phyloP scores from a whole-genome alignment of 2,113 vertebrate genomes.

The Megalops atlanticus region DNA sequence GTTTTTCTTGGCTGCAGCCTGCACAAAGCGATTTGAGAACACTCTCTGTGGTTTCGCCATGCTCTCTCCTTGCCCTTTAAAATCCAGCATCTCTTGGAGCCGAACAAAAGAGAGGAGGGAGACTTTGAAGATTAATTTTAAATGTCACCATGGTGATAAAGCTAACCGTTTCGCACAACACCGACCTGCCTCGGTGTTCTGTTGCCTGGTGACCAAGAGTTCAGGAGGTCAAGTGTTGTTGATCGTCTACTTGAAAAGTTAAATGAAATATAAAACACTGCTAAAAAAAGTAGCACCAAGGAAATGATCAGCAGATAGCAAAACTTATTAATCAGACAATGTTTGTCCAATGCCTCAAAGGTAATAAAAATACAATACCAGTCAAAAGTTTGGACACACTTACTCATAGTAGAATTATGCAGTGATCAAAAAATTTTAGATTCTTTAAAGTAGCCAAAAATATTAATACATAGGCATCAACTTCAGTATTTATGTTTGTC shows the following conservation, averaged over 20 bases:
- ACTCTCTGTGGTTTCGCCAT: conserved; percentile 11
- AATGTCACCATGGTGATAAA: conserved; percentile 21
- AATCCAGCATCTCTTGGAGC: conserved; percentile 24
- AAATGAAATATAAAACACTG: too few species aligned
- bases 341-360: too few species aligned
- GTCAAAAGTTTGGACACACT: too few species aligned
- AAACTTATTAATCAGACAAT: too few species aligned
- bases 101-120: conserved; percentile 41
- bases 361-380: too few species aligned
- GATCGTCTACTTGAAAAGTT: neutral
- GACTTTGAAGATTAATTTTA: conserved; percentile 48
- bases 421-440: too few species aligned
- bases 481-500: too few species aligned
- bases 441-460: too few species aligned
- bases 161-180: neutral
- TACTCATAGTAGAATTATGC: too few species aligned
- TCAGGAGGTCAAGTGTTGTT: conserved; percentile 31
- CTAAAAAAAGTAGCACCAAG: too few species aligned
- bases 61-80: conserved; percentile 28
- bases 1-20: neutral
- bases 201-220: conserved; percentile 35
- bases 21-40: neutral
- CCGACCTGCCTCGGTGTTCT: neutral
- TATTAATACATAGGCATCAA: too few species aligned
- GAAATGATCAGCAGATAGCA: too few species aligned